These are phyloP conservation scores for Delphinapterus leucas DNA, from an alignment of 2,113 vertebrate species.

Conservation along the genomic window DNA sequence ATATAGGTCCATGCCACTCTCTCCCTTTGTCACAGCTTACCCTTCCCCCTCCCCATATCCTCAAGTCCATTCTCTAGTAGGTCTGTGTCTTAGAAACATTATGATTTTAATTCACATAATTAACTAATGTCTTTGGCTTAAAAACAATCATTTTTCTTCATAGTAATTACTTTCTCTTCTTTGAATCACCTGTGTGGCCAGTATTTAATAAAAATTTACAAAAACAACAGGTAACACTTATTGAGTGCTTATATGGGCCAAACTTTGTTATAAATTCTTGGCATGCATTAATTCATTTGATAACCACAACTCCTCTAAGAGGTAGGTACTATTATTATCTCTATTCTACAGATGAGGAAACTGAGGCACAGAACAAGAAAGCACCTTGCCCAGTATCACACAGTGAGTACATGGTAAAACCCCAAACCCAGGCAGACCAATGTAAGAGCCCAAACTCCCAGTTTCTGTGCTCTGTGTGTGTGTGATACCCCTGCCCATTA, in stretches of 20 bases:
- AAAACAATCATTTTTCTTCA: constrained; percentile 22
- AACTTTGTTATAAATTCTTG: background rate
- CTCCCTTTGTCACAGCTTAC: too few relatives aligned
- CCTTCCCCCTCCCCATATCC: too few relatives aligned
- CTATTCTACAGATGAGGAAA: background rate
- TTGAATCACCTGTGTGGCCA: background rate
- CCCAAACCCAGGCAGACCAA: background rate
- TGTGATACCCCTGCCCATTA: background rate
- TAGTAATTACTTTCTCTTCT: background rate
- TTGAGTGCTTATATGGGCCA: background rate
- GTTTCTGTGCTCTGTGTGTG: background rate
- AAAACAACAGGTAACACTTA: background rate
- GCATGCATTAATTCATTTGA: background rate
- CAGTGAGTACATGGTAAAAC: background rate
- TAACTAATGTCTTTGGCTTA: background rate
- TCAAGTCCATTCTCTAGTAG: too few relatives aligned
- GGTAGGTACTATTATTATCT: background rate
- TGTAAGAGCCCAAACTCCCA: background rate
- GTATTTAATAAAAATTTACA: background rate
- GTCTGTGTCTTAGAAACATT: background rate
- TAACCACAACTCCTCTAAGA: background rate
- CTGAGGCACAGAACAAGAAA: background rate
- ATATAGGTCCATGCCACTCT: too few relatives aligned
- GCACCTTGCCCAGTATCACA: background rate
- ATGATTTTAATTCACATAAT: background rate